Evolutionary conservation across 2,113 vertebrate genomes (phyloP), one percentile per base, ranked within the genome.

Genomic region (Gambusia holbrooki): DNA sequence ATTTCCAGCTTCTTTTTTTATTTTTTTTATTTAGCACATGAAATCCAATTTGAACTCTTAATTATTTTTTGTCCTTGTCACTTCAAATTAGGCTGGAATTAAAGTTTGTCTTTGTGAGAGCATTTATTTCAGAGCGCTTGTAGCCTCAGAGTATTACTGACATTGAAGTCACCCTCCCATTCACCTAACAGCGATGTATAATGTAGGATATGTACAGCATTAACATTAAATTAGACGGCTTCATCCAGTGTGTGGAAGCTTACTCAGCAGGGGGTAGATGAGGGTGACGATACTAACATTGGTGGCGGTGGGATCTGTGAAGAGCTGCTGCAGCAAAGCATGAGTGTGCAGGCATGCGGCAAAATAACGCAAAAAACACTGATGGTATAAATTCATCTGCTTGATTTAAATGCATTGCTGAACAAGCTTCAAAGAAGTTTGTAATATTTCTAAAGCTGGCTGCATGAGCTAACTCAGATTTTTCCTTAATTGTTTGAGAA

Each of bases 291-390:
- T 17, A 71, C n/a, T 35, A 27, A 60, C 54, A 60, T 25, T 13
- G 3, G 19, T 17, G 51, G 32, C 3, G 1, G 15, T 29, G 35
- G 71, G 27, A 22, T 5, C 3, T 65, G n/a, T 28, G 29, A 66
- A 30, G 27, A 28, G 15, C 48, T 58, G 35, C 60, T 17, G 58
- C 28, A 60, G n/a, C 30, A 61, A 71, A 30, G 28, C 61, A 70
- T 58, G 25, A 32, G 22, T 69, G 71, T 35, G 54, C 77, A 64
- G 71, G 62, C 71, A 80, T 32, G 71, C 60, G 35, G 33, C 58
- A 69, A 62, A 67, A 63, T 30, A 73, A 19, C 51, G 3, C 15
- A n/a, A 48, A 69, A 66, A 69, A 6, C 40, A 54, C 71, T 74
- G 71, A 73, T 22, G 30, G 27, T 17, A 54, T 28, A 70, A 70